Percentiles rank a stretch among this genome's conserved stretches.
phyloP scores from a whole-genome alignment of 2,888 invertebrate genomes.

The Limnephilus marmoratus region DNA sequence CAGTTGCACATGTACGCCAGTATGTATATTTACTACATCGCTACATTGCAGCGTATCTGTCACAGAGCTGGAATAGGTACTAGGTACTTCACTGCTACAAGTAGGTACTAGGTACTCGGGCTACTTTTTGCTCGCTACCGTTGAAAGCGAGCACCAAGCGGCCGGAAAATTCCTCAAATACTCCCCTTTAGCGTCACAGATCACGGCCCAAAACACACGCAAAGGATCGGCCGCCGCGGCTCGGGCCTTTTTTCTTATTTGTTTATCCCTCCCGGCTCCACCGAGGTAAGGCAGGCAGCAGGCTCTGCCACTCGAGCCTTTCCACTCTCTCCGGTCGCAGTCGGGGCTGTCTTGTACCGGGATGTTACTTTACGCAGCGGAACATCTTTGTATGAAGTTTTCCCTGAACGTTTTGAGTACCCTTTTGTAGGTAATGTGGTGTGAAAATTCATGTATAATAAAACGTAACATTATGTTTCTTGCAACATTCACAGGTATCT shows the following conservation, averaged over 20 bases:
- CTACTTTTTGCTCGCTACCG: not conserved
- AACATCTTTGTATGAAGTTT: not conserved
- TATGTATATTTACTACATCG: not conserved
- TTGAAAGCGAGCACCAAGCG: slow-evolving; percentile 12
- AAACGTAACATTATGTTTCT: not conserved
- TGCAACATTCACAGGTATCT: not conserved
- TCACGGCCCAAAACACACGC: slow-evolving; percentile 39
- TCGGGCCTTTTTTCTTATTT: slow-evolving; percentile 42
- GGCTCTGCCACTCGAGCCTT: not conserved
- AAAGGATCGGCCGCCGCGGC: slow-evolving; percentile 17
- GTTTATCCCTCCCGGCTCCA: slow-evolving; percentile 5
- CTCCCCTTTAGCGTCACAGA: slow-evolving; percentile 20
- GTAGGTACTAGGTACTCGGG: not conserved
- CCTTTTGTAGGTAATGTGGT: not conserved
- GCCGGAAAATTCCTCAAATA: slow-evolving; percentile 32
- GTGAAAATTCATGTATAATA: not conserved
- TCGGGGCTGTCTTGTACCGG: not conserved
- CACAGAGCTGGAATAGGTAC: not conserved
- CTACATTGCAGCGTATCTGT: not conserved
- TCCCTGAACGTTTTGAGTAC: not conserved
- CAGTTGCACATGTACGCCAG: not conserved
- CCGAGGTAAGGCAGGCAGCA: not conserved
- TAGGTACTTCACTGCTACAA: not conserved
- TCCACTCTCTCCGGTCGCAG: not conserved
- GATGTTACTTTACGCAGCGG: slow-evolving; percentile 21